Evolutionary conservation across 2,888 invertebrate species (phyloP), one percentile per base, ranked within the genome.

Genomic region (Drosophila neonasuta): DNA sequence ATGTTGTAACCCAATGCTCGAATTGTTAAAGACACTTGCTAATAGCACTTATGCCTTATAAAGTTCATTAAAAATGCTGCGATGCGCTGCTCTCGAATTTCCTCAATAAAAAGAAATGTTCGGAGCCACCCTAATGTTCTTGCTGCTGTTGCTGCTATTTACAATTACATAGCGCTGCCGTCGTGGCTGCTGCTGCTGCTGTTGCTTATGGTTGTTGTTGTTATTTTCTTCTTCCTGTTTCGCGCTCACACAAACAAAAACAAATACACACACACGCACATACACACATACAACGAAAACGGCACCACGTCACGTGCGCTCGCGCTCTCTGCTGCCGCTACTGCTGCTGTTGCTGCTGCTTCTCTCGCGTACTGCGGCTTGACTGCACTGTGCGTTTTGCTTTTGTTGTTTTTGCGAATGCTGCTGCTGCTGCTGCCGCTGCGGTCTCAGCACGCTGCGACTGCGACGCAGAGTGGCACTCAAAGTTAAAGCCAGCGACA

Each of bases 221-320:
- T 76, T 71, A 64, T 79, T 70, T 68, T 69, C 65, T 77, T 82
- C 72, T 81, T 85, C 75, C 83, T 85, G 80, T 80, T 82, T 81
- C 67, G 61, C 68, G 58, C 77, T 77, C 59, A 62, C 51, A 57
- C 68, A 77, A 75, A 78, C 62, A 70, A 62, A 67, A 60, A 75
- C 77, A 77, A 57, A 59, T 34, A 54, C 51, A 42, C 32, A 49
- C 56, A 72, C 61, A 68, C 48, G 51, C 41, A n/a, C 11, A n/a
- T 11, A 5, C 36, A 11, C 36, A 6, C 32, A 32, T 10, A 32
- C 36, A 36, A n/a, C 6, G n/a, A 20, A 45, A 46, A 60, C 67
- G 50, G 63, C 60, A 76, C 61, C 58, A 76, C 77, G 72, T 77
- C 74, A 75, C 75, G 73, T 77, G 75, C 73, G 58, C 68, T 71